Base-by-base conservation (phyloP, 2,797 vertebrate genomes). In the Sebastes hopkinsi region DNA sequence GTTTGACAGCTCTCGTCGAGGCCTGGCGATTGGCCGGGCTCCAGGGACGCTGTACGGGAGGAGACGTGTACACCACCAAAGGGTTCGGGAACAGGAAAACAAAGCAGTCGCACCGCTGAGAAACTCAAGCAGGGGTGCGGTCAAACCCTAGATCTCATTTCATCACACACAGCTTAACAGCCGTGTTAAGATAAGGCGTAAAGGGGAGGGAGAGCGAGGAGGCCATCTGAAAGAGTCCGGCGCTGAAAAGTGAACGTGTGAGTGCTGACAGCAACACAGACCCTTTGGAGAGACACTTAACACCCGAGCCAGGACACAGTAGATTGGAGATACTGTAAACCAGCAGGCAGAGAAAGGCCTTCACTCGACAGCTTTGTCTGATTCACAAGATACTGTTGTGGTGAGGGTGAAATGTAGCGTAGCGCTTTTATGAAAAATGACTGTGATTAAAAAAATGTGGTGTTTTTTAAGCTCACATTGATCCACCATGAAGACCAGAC, bases 1-100 rank as follows among this genome's bases (percentile, higher is more conserved):
- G 77, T 95, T 93, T 92, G 95, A 96, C 94, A 96, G 94, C 91
- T 89, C 90, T 87, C 82, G 88, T 85, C 81, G 89, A 93, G 94
- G 92, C 93, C 91, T 78, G 87, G 85, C 83, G 83, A 91, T 88
- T 91, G 93, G 94, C 90, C 50, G 77, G 81, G 77, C 90, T 92
- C 93, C 87, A 85, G 91, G 90, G 90, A 92, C 84, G 46, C 69
- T 71, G 89, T 79, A 80, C 75, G 73, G 84, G 84, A 90, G 88
- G 88, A 93, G 83, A 87, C 65, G 82, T 78, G 66, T 52, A 75
- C 79, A 75, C 87, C 84, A 87, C 83, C 75, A 72, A 88, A 86
- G 89, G 79, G 70, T 71, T 64, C 70, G 9, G 80, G 58, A 75
- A 73, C 66, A 56, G 75, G 73, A 67, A 87, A 88, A 87, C 77